Evolutionary conservation across 2,113 vertebrate species (phyloP).

Genomic region (Caranx melampygus): DNA sequence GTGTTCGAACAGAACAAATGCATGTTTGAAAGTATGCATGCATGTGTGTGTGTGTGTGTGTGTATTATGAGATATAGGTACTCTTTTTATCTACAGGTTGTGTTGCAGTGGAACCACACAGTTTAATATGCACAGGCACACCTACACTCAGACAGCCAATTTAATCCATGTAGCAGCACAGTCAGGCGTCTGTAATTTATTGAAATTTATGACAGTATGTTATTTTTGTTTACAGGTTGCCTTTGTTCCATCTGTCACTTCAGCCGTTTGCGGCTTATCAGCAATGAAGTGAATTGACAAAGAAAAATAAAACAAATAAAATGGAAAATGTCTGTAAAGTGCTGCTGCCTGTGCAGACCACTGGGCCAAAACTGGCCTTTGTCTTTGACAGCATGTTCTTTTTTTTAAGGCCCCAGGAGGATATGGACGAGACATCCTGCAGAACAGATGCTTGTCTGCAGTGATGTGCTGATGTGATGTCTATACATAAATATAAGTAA

Average conservation of each 20-base stretch:
- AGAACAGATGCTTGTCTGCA: not conserved
- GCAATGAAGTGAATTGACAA: not conserved
- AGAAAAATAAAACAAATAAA: not conserved
- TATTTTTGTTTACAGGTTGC: conserved; percentile 21
- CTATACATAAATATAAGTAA: not conserved
- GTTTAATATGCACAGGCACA: conserved; percentile 69
- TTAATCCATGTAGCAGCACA: conserved; percentile 21
- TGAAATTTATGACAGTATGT: conserved; percentile 53
- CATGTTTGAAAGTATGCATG: not conserved
- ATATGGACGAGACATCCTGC: not conserved
- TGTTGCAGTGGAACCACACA: conserved; percentile 14
- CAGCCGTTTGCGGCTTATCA: conserved; percentile 11
- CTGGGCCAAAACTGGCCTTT: not conserved
- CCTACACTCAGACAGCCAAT: conserved; percentile 18
- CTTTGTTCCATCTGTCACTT: conserved; percentile 43
- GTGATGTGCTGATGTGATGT: not conserved
- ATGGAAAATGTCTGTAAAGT: not conserved
- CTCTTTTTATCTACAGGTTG: conserved; percentile 33
- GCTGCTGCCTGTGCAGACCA: not conserved
- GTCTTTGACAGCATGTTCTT: not conserved
- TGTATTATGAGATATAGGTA: conserved; percentile 34
- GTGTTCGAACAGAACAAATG: not conserved
- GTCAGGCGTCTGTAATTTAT: conserved; percentile 63
- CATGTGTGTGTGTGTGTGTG: not conserved
- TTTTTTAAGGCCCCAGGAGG: not conserved